Conservation (phyloP, 2,113 vertebrate species). For the Corynorhinus townsendii region DNA sequence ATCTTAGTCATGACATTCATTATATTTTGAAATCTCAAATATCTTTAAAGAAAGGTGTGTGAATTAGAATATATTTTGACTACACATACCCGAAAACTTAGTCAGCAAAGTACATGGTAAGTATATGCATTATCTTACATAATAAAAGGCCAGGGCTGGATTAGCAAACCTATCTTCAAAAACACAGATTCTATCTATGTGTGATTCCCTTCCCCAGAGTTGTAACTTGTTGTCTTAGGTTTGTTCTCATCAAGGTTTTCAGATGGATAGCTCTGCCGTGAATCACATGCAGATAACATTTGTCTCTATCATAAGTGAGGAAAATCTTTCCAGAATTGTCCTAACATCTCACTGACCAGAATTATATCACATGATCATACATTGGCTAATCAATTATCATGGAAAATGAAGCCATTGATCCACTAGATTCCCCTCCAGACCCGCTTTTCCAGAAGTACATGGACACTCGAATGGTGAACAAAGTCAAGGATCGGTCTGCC, state of each 20-base stretch:
- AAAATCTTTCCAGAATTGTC: not conserved
- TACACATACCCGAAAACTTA: not conserved
- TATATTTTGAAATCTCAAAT: slow-evolving; percentile 16
- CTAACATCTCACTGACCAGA: not conserved
- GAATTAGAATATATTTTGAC: not conserved
- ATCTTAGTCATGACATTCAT: not conserved
- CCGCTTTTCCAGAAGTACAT: not conserved
- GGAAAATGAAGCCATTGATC: not conserved
- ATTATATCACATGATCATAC: not conserved
- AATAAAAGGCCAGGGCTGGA: not conserved
- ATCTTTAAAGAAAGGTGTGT: not conserved
- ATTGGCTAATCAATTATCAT: not conserved
- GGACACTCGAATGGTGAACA: not conserved
- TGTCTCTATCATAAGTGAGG: not conserved
- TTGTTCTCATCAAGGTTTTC: not conserved
- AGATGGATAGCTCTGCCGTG: not conserved
- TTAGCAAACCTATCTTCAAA: not conserved
- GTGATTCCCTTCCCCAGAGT: not conserved
- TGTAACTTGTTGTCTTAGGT: not conserved
- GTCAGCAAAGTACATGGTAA: not conserved
- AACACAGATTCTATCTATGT: not conserved
- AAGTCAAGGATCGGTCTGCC: not conserved
- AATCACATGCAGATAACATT: not conserved
- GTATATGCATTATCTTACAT: not conserved
- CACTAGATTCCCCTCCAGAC: not conserved